These are phyloP conservation scores for Pseudoips prasinana DNA, from an alignment of 2,888 invertebrate genomes.

Conservation along the genomic window DNA sequence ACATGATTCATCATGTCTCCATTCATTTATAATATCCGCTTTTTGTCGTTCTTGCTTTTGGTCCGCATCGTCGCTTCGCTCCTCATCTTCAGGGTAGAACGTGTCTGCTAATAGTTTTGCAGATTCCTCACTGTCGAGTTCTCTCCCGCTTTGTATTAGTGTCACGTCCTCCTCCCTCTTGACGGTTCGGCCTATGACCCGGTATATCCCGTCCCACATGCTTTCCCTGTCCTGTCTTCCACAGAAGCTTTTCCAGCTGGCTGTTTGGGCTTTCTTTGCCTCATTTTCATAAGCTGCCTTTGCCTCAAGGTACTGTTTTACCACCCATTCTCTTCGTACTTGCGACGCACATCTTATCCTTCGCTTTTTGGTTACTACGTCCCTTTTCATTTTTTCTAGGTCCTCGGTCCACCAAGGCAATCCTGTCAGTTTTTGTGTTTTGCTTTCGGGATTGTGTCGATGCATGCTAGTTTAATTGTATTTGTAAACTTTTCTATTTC, in stretches of 20 bases:
- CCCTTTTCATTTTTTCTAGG: background rate
- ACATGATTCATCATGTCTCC: background rate
- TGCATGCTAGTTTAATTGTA: background rate
- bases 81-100: background rate
- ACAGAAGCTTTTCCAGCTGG: too few species aligned
- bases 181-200: background rate
- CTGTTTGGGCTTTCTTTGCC: background rate
- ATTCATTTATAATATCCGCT: background rate
- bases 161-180: constrained; percentile 2
- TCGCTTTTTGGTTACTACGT: background rate
- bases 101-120: background rate
- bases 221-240: too few species aligned
- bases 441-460: background rate
- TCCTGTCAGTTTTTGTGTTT: background rate
- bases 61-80: background rate
- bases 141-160: background rate
- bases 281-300: background rate
- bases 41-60: background rate
- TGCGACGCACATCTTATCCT: constrained; percentile 2
- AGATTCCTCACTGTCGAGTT: background rate
- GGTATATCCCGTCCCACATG: too few species aligned
- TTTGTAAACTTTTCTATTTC: background rate
- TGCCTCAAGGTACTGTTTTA: background rate
- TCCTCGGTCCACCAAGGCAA: background rate
- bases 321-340: background rate